phyloP scores from a whole-genome alignment of 2,797 vertebrate genomes.

The Leptoclinus maculatus region DNA sequence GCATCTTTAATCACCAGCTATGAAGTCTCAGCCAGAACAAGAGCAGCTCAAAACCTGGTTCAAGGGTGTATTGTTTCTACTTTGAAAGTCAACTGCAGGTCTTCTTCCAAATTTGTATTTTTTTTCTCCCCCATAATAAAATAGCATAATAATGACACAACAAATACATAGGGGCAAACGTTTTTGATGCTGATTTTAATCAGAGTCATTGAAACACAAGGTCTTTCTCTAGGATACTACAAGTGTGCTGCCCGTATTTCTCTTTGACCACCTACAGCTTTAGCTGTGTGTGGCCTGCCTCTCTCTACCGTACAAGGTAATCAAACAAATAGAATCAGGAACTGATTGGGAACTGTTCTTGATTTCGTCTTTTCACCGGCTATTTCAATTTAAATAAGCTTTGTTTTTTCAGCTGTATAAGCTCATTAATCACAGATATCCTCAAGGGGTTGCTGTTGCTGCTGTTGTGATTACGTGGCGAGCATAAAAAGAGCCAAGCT shows the following conservation, averaged over 20 bases:
- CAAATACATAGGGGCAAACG: neutral
- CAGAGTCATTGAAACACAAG: neutral
- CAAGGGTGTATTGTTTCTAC: conserved; percentile 10
- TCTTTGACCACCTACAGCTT: neutral
- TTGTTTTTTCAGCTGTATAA: neutral
- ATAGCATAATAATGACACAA: neutral
- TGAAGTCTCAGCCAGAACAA: conserved; percentile 59
- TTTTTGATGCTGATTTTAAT: neutral
- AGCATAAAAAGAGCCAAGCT: conserved; percentile 54
- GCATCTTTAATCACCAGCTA: conserved; percentile 75
- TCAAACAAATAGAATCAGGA: conserved; percentile 19
- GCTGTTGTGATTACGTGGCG: conserved; percentile 44
- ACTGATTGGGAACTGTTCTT: neutral
- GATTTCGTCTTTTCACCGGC: conserved; percentile 27
- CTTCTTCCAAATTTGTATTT: conserved; percentile 18
- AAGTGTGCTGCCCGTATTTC: neutral
- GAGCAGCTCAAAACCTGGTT: conserved; percentile 37
- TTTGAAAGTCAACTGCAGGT: conserved; percentile 41
- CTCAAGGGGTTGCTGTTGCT: conserved; percentile 35
- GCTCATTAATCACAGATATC: conserved; percentile 41
- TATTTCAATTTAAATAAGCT: neutral
- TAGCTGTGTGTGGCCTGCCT: neutral
- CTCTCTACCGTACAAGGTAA: conserved; percentile 2
- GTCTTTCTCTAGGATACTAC: neutral
- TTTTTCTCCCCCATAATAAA: neutral